Conservation (phyloP, 2,888 invertebrate genomes). For the Acleris holmiana region DNA sequence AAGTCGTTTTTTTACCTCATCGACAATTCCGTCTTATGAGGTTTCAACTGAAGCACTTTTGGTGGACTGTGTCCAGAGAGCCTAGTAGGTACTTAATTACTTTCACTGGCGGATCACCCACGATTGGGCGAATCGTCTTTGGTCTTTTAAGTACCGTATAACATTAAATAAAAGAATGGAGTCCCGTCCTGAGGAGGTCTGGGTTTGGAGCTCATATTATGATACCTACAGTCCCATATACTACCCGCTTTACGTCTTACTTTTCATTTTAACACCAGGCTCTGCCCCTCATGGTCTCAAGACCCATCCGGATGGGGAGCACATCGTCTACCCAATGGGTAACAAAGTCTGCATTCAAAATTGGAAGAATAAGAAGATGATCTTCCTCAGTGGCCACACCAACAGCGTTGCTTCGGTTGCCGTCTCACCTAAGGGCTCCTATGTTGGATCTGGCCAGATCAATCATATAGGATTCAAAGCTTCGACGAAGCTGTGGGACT, state of each 20-base stretch:
- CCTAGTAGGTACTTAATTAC: too few relatives aligned
- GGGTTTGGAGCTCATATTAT: not conserved
- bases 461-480: constrained; percentile 96
- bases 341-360: constrained; percentile 90
- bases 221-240: not conserved
- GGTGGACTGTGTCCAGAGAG: too few relatives aligned
- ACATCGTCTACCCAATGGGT: constrained; percentile 91
- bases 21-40: too few relatives aligned
- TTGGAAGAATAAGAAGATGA: constrained; percentile 88
- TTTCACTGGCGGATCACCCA: too few relatives aligned
- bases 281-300: constrained; percentile 85
- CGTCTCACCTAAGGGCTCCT: constrained; percentile 89
- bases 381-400: constrained; percentile 91
- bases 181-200: too few relatives aligned
- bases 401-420: constrained; percentile 91
- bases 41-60: too few relatives aligned
- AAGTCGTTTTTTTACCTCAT: too few relatives aligned
- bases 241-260: not conserved
- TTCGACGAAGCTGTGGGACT: constrained; percentile 94
- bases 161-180: too few relatives aligned
- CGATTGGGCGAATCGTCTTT: too few relatives aligned
- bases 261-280: constrained; percentile 49
- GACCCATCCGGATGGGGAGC: constrained; percentile 88
- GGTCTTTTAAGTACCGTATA: too few relatives aligned
- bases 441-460: constrained; percentile 94